Percentiles rank a stretch among this genome's conserved stretches.
These are phyloP conservation scores for Noctua janthina DNA, from an alignment of 2,888 invertebrate genomes.

Conservation along the genomic window DNA sequence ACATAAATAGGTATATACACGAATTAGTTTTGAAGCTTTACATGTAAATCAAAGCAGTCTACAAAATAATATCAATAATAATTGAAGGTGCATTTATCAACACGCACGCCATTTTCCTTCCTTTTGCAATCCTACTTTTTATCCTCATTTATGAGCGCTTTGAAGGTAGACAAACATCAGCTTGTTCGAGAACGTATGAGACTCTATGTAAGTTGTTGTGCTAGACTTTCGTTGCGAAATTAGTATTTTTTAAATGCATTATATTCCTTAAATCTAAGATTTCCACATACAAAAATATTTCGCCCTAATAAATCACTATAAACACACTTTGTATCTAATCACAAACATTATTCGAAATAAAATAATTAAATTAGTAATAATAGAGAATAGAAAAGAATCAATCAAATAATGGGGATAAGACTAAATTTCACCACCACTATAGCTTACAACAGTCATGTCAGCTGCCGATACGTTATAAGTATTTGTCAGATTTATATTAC, in stretches of 20 bases:
- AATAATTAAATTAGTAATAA: constrained; percentile 67
- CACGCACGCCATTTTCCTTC: constrained; percentile 50
- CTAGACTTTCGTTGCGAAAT: constrained; percentile 68
- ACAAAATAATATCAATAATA: constrained; percentile 75
- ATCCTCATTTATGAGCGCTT: constrained; percentile 55
- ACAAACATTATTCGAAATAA: constrained; percentile 73
- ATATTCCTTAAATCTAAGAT: constrained; percentile 82
- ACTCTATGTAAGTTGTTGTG: constrained; percentile 64
- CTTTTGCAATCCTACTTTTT: constrained; percentile 48
- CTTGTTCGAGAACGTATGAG: constrained; percentile 58
- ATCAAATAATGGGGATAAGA: constrained; percentile 57
- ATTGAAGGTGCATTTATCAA: constrained; percentile 67
- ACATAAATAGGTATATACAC: constrained; percentile 87
- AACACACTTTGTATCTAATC: constrained; percentile 80
- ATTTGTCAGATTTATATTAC: constrained; percentile 59
- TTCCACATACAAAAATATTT: constrained; percentile 89
- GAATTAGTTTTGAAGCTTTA: constrained; percentile 84
- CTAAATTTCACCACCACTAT: constrained; percentile 63
- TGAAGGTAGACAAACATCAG: constrained; percentile 31
- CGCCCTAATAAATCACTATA: constrained; percentile 85
- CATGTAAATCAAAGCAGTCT: constrained; percentile 88
- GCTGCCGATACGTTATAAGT: constrained; percentile 68
- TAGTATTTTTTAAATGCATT: constrained; percentile 82
- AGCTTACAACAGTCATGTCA: constrained; percentile 68
- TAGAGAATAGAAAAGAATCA: constrained; percentile 67